Evolutionary conservation across 1,140 invertebrate species (phyloP).

Genomic region (Doryteuthis pealeii): DNA sequence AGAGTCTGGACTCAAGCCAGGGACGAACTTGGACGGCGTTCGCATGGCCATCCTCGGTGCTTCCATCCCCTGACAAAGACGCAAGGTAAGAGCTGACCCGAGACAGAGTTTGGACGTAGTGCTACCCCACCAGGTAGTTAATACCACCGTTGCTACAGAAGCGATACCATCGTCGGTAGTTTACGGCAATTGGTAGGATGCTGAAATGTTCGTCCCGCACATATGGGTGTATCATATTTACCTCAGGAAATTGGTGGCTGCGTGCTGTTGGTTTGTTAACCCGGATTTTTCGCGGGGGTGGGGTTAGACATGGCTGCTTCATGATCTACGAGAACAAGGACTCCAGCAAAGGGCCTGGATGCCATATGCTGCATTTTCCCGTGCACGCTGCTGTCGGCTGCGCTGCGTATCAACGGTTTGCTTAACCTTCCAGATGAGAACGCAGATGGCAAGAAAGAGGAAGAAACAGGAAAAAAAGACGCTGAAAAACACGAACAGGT

Average conservation of each 20-base stretch:
- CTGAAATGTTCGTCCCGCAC: constrained; percentile 60
- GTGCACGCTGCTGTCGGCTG: constrained; percentile 64
- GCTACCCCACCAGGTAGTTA: constrained; percentile 77
- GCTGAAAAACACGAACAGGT: constrained; percentile 97
- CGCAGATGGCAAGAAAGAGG: constrained; percentile 88
- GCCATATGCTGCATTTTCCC: constrained; percentile 95
- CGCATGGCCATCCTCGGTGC: constrained; percentile 23
- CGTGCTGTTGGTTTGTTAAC: constrained; percentile 24
- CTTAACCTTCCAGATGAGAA: constrained; percentile 95
- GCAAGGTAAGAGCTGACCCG: constrained; percentile 56
- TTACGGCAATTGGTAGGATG: constrained; percentile 83
- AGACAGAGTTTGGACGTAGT: constrained; percentile 52
- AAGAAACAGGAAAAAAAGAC: constrained; percentile 99
- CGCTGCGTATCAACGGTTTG: constrained; percentile 69
- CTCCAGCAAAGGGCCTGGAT: constrained; percentile 86
- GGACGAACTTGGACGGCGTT: constrained; percentile 30
- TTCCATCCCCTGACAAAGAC: neutral
- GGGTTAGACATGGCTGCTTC: constrained; percentile 21
- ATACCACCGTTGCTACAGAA: constrained; percentile 85
- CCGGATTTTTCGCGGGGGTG: constrained; percentile 24
- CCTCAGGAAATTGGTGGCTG: constrained; percentile 18
- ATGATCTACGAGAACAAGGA: constrained; percentile 73
- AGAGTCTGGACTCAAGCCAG: constrained; percentile 23
- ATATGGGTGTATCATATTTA: constrained; percentile 4
- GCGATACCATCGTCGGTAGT: constrained; percentile 85